A percentile compares a stretch with the other conserved stretches of the same genome.
Evolutionary conservation across 2,113 vertebrate genomes (phyloP).

Genomic region (Stegastes partitus): DNA sequence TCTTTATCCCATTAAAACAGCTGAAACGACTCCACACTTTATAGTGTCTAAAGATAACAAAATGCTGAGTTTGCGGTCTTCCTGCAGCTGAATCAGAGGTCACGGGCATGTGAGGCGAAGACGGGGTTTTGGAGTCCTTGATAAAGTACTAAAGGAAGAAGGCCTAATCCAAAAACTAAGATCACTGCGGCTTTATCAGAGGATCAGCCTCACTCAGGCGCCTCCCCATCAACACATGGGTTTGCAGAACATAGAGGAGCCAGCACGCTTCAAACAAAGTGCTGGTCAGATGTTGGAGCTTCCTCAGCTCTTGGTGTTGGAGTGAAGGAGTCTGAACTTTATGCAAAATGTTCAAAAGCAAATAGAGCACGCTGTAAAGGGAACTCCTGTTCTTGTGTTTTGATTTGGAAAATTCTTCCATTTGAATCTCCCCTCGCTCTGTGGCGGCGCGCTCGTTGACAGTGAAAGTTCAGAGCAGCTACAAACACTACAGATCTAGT

Average conservation of each 20-base stretch:
- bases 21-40: too few species aligned
- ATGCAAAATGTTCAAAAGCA: background rate
- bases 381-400: too few species aligned
- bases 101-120: background rate
- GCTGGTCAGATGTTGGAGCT: too few species aligned
- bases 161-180: background rate
- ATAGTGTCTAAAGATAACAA: constrained; percentile 1
- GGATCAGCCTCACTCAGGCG: background rate
- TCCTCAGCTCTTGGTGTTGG: too few species aligned
- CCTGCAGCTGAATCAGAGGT: too few species aligned
- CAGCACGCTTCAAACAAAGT: background rate
- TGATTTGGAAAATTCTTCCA: too few species aligned
- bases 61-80: constrained; percentile 16
- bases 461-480: too few species aligned
- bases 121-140: background rate
- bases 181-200: background rate
- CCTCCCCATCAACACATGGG: background rate
- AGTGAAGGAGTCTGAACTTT: background rate
- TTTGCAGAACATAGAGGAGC: background rate
- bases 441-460: too few species aligned
- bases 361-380: too few species aligned
- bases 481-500: too few species aligned
- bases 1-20: background rate
- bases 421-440: too few species aligned
- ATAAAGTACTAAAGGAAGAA: constrained; percentile 5